These are phyloP conservation scores for Grapholita molesta DNA, from an alignment of 1,140 invertebrate genomes.

Conservation along the genomic window DNA sequence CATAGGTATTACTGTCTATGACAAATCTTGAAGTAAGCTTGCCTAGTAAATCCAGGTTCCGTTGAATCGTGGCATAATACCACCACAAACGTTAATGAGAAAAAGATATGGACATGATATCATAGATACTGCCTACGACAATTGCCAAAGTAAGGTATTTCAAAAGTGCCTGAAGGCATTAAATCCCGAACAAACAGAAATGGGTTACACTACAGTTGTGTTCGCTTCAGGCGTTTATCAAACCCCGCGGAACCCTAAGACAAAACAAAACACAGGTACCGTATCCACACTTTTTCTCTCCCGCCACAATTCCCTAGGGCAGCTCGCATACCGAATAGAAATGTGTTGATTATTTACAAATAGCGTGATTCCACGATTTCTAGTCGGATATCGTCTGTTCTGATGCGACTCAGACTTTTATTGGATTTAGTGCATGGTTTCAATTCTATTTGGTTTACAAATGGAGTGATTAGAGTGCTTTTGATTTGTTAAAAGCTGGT, in stretches of 20 bases:
- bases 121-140: too few species aligned
- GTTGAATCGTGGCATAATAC: too few species aligned
- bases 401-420: constrained; percentile 14
- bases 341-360: constrained; percentile 44
- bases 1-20: too few species aligned
- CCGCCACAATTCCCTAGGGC: constrained; percentile 8
- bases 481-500: constrained; percentile 13
- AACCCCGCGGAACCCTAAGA: background rate
- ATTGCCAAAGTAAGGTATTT: too few species aligned
- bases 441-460: constrained; percentile 16
- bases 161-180: too few species aligned
- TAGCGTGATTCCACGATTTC: constrained; percentile 35
- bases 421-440: constrained; percentile 12
- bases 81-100: too few species aligned
- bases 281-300: constrained; percentile 15
- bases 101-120: too few species aligned
- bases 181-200: too few species aligned
- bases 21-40: too few species aligned
- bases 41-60: too few species aligned
- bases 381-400: constrained; percentile 28
- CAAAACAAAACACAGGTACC: constrained; percentile 7
- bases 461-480: constrained; percentile 16
- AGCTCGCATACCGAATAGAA: constrained; percentile 33
- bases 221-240: background rate
- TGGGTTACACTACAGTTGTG: background rate